phyloP scores from a whole-genome alignment of 1,140 invertebrate species.

The Ostrea denselamellosa region DNA sequence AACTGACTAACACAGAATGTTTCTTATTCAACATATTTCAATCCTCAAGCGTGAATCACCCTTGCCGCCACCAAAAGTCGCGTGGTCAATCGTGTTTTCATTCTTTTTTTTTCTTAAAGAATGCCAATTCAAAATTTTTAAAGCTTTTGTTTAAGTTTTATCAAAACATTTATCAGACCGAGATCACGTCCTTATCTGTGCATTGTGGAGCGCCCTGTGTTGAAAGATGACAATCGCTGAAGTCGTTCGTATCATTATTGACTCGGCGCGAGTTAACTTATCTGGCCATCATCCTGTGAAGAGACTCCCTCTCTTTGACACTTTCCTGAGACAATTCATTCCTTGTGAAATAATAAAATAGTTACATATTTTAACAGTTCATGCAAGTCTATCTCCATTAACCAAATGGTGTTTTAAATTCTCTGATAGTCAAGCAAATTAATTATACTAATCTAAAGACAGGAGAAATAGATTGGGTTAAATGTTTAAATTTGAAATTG shows the following conservation, averaged over 20 bases:
- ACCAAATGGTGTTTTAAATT: background rate
- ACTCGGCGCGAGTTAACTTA: slow-evolving; percentile 36
- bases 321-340: slow-evolving; percentile 32
- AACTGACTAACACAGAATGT: slow-evolving; percentile 29
- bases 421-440: background rate
- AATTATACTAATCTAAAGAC: background rate
- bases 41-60: slow-evolving; percentile 13
- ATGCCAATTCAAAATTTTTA: slow-evolving; percentile 25
- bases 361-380: slow-evolving; percentile 28
- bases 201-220: slow-evolving; percentile 21
- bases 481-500: background rate
- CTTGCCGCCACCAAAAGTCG: background rate
- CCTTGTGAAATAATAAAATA: background rate
- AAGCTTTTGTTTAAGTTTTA: slow-evolving; percentile 36
- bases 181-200: slow-evolving; percentile 23
- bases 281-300: slow-evolving; percentile 10
- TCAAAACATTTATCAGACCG: slow-evolving; percentile 35
- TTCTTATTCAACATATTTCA: slow-evolving; percentile 31
- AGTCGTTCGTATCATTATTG: slow-evolving; percentile 13
- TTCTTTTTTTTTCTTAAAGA: slow-evolving; percentile 34
- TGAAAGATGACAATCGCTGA: slow-evolving; percentile 19
- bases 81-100: slow-evolving; percentile 39
- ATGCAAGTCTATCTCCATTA: slow-evolving; percentile 15
- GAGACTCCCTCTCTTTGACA: slow-evolving; percentile 15
- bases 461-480: background rate